phyloP scores from a whole-genome alignment of 2,797 vertebrate genomes.

The Coreius guichenoti region DNA sequence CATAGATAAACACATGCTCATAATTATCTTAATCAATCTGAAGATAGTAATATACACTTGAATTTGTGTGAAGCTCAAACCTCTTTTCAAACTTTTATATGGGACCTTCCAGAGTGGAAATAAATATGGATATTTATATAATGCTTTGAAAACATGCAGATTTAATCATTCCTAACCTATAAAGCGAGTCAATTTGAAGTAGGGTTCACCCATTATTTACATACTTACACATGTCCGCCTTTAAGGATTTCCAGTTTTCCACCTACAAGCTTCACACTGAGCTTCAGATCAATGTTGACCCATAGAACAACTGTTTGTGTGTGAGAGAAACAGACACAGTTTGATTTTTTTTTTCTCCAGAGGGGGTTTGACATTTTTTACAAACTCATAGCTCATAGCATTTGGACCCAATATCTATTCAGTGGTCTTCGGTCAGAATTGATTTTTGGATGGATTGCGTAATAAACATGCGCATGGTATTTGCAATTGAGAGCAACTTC shows the following conservation, averaged over 20 bases:
- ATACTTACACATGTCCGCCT: background rate
- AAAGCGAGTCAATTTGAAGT: background rate
- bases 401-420: slow-evolving; percentile 39
- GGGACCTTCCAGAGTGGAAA: background rate
- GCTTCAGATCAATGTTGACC: slow-evolving; percentile 46
- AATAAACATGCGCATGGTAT: slow-evolving; percentile 23
- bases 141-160: background rate
- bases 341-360: slow-evolving; percentile 38
- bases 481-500: background rate
- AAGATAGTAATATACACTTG: background rate
- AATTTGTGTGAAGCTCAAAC: background rate
- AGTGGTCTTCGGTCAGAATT: slow-evolving; percentile 48
- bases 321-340: slow-evolving; percentile 15
- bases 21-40: background rate
- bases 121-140: background rate
- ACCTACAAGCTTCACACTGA: slow-evolving; percentile 30
- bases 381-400: slow-evolving; percentile 44
- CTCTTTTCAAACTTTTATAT: background rate
- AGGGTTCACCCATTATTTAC: background rate
- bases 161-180: background rate
- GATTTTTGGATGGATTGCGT: slow-evolving; percentile 46
- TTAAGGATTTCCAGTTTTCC: slow-evolving; percentile 31
- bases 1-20: background rate
- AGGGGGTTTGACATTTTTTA: slow-evolving; percentile 58
- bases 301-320: slow-evolving; percentile 27